A percentile compares a stretch with the other conserved stretches of the same genome.
phyloP scores from a whole-genome alignment of 2,113 vertebrate genomes.

The Lipophrys pholis region DNA sequence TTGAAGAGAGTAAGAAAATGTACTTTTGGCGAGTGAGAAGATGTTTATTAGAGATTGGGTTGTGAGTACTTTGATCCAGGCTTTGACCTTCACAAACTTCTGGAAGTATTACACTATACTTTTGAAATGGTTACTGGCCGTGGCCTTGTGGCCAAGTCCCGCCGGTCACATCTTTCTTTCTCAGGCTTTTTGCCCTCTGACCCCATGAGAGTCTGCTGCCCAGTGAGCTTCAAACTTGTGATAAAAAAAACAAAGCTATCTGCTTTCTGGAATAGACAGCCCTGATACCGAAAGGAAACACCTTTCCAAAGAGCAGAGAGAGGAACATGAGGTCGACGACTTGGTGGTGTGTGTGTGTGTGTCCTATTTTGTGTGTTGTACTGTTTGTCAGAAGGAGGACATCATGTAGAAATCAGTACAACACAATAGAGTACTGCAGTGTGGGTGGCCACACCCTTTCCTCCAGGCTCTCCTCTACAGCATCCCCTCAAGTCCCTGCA shows the following conservation, averaged over 20 bases:
- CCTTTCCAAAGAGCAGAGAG: conserved; percentile 10
- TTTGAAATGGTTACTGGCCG: background rate
- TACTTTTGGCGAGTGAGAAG: background rate
- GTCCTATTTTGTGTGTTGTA: conserved; percentile 41
- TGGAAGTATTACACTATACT: background rate
- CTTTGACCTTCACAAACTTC: conserved; percentile 24
- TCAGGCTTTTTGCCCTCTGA: conserved; percentile 48
- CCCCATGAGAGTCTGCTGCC: conserved; percentile 17
- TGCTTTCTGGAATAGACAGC: conserved; percentile 36
- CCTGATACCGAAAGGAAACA: conserved; percentile 53
- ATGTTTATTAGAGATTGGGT: background rate
- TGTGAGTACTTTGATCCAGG: background rate
- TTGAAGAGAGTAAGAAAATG: background rate
- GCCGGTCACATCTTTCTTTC: background rate
- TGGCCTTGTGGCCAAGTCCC: background rate
- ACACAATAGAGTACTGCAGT: conserved; percentile 70
- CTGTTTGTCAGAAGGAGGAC: conserved; percentile 46
- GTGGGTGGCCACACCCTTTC: conserved; percentile 79
- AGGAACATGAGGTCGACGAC: conserved; percentile 44
- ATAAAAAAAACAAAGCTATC: conserved; percentile 67
- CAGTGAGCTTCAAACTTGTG: conserved; percentile 25
- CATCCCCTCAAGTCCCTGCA: conserved; percentile 34
- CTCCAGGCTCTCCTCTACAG: conserved; percentile 46
- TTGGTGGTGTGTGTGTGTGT: conserved; percentile 20
- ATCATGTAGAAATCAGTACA: conserved; percentile 45